Base-by-base conservation (phyloP, 1,140 invertebrate species). In the Battus philenor region DNA sequence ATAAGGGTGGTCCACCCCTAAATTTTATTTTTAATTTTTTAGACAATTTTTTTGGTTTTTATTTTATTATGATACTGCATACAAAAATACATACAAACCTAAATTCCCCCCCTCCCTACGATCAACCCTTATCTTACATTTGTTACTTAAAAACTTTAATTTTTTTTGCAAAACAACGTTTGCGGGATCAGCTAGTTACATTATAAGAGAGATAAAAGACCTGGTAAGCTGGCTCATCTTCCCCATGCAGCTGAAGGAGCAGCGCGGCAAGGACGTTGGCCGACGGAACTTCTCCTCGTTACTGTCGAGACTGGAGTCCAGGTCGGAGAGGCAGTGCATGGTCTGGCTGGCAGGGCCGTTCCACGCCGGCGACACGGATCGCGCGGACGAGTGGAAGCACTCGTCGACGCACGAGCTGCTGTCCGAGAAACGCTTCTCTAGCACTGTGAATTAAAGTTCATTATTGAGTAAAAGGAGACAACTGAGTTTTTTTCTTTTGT, bases 231-330 rank as follows among this genome's bases (percentile, higher is more conserved):
- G 88, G 24, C 91, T 91, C 20, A 94, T 86, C 68, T 93, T 93
- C 49, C 91, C 91, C 63, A 93, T 92, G 58, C 93, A 94, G 61
- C 91, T 93, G 41, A 15, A 41, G 2, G 91, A 87, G 68, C 92
- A 93, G 33, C 92, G 80, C 16, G 92, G 91, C 38, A 93, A 68
- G 0, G 87, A 79, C 0, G 77, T 81, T 0, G 81, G 81, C 22
- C 81, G 49, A 6, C 78, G 31, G 54, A 70, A 69, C 57, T 73
- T 72, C 7, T 77, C 78, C 11, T 70, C 72, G 6, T 50, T 57
- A 32, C 62, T 63, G 47, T 84, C 80, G 39, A 80, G 34, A 38
- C 71, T 74, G 13, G 59, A 47, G 61, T 85, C 78, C 43, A 82
- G 59, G 44, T 85, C 78, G 0, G 78, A 76, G 5, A 82, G 59